Base-by-base conservation (phyloP, 2,888 invertebrate genomes). In the Drosophila infuscata region DNA sequence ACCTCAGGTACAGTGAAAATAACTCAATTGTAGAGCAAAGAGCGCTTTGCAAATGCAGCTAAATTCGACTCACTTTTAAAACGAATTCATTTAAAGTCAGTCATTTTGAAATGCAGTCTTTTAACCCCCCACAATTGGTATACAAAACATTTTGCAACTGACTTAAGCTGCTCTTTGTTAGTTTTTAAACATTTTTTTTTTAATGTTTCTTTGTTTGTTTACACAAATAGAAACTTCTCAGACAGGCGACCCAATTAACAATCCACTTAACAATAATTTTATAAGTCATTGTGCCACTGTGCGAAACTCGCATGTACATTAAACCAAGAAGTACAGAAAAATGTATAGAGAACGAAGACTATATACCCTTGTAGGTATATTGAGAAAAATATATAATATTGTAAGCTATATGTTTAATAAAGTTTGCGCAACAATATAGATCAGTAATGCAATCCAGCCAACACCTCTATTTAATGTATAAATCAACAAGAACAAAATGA, bases 261-360 rank as follows among this genome's bases (percentile, higher is more conserved):
- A 61, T 17, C 15, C 12, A 38, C 17, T 61, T 38, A 38, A n/a
- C 33, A 53, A 30, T 1, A 52, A 29, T 53, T 53, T 30, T 20
- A 33, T 3, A 11, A 29, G 12, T 17, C 33, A 17, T 36, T 33
- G n/a, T 29, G n/a, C 30, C 75, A 73, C 75, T 73, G 73, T 73
- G 61, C 69, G 30, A 52, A 52, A 36, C 29, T 15, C 38, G 51
- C 33, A 57, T 57, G 11, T 11, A 30, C 20, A 30, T 30, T 38
- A 20, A 35, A 25, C 48, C n/a, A n/a, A 20, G 20, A 36, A 11
- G 15, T 15, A 11, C 9, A n/a, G 15, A 15, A 36, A 20, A 20
- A 15, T 8, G 4, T 36, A 15, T 3, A 9, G 3, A 54, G 9
- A 36, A 6, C 29, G 54, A 53, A 60, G 9, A 17, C 6, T 36